Base-by-base conservation (phyloP, 2,888 invertebrate species). In the Agrotis puta region DNA sequence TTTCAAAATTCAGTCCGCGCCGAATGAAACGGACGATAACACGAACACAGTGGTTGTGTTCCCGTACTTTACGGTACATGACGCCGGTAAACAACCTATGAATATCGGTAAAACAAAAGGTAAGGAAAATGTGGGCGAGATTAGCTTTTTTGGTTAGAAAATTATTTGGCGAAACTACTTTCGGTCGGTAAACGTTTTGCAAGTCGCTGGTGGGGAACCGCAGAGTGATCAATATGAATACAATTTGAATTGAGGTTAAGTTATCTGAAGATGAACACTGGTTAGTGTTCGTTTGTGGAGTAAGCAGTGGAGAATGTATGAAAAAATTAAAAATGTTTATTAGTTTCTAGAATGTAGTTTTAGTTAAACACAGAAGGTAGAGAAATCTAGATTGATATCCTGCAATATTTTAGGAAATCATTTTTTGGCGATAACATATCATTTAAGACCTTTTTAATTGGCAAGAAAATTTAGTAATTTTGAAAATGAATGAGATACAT, bases 101-200 rank as follows among this genome's bases (percentile, higher is more conserved):
- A 83, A 77, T 83, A 82, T 70, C 43, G 54, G 56, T 68, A 27
- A 51, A 74, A 74, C 64, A 66, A 74, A 79, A 77, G 20, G 73
- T 67, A 43, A 58, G n/a, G 51, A 48, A 65, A 70, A 72, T 63
- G 47, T 14, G 57, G 20, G 33, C 61, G 27, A 64, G 47, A 81
- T 77, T 70, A 70, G 57, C 66, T 51, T 71, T 70, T 70, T 70
- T 70, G 64, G 24, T 69, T 64, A 59, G 56, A 72, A 70, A 70
- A 77, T 79, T 24, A 81, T 77, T 64, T 65, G 64, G 64, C 45
- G 54, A 39, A 54, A 59, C 45, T 27, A 14, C 24, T 20, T 33
- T 56, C 27, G 13, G n/a, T 22, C 4, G 48, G 47, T 43, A 22
- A 64, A 61, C 66, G 61, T 57, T 79, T 66, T 51, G 66, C 27